Percentiles rank a stretch among this genome's conserved stretches.
phyloP scores from a whole-genome alignment of 2,797 vertebrate genomes.

The Zenarchopterus dispar region DNA sequence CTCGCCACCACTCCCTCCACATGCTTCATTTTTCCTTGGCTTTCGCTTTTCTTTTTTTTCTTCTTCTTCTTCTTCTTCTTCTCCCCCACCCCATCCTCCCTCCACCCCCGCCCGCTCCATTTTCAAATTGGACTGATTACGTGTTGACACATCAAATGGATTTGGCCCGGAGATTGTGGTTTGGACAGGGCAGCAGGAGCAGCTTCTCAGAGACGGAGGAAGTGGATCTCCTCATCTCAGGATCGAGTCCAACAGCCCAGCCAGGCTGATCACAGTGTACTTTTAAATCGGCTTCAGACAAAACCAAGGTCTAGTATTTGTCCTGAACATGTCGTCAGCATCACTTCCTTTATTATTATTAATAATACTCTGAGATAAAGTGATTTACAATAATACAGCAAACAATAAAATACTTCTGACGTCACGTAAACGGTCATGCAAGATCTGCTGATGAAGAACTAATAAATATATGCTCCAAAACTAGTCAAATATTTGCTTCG shows the following conservation, averaged over 20 bases:
- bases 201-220: not conserved
- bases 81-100: slow-evolving; percentile 18
- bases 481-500: too few relatives aligned
- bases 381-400: too few relatives aligned
- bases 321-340: too few relatives aligned
- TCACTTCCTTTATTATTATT: too few relatives aligned
- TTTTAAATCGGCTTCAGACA: not conserved
- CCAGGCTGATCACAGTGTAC: not conserved
- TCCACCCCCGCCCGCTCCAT: slow-evolving; percentile 19
- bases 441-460: too few relatives aligned
- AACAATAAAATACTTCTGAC: too few relatives aligned
- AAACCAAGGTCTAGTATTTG: too few relatives aligned
- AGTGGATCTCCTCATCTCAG: slow-evolving; percentile 8
- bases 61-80: slow-evolving; percentile 23
- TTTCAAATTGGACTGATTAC: slow-evolving; percentile 54
- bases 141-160: slow-evolving; percentile 25
- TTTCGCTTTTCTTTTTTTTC: slow-evolving; percentile 23
- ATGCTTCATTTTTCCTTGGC: slow-evolving; percentile 37
- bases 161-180: slow-evolving; percentile 22
- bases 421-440: too few relatives aligned
- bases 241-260: not conserved
- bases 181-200: not conserved
- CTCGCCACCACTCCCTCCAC: not conserved
- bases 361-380: too few relatives aligned
- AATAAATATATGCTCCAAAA: too few relatives aligned